Percentiles rank a stretch among this genome's conserved stretches.
phyloP scores from a whole-genome alignment of 2,888 invertebrate genomes.

The Mythimna lalbum region DNA sequence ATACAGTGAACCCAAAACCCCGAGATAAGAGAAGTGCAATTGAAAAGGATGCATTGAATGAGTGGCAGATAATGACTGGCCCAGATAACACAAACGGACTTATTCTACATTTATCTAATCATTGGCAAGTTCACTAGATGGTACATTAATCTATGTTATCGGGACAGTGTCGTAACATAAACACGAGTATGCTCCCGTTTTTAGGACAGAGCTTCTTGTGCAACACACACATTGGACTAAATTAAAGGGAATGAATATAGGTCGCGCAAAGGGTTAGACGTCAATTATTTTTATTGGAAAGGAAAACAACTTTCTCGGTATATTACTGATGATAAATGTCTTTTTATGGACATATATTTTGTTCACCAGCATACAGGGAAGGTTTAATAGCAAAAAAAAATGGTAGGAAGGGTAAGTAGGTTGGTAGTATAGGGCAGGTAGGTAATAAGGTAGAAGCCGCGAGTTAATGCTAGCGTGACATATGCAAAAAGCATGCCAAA shows the following conservation, averaged over 20 bases:
- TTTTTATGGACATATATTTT: too few species aligned
- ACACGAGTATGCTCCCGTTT: conserved; percentile 47
- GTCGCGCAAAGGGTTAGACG: conserved; percentile 17
- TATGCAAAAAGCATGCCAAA: neutral
- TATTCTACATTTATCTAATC: conserved; percentile 62
- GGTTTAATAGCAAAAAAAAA: too few species aligned
- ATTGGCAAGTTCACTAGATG: conserved; percentile 59
- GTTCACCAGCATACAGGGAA: too few species aligned
- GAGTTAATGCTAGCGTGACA: too few species aligned
- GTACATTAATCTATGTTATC: conserved; percentile 54
- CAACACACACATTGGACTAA: conserved; percentile 23
- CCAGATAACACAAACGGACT: conserved; percentile 55
- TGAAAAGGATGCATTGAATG: conserved; percentile 51
- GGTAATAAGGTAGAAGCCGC: too few species aligned
- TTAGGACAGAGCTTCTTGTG: conserved; percentile 35
- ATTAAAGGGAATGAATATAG: conserved; percentile 24
- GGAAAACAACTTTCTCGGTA: neutral
- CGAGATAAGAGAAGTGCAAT: conserved; percentile 49
- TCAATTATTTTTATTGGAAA: neutral
- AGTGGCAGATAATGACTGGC: conserved; percentile 53
- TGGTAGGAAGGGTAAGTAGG: too few species aligned
- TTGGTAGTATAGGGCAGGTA: too few species aligned
- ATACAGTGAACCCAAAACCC: conserved; percentile 32
- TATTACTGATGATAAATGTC: too few species aligned
- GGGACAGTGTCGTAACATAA: conserved; percentile 23